A percentile compares a stretch with the other conserved stretches of the same genome.
Conservation (phyloP, 2,113 vertebrate species). For the Burhinus oedicnemus region DNA sequence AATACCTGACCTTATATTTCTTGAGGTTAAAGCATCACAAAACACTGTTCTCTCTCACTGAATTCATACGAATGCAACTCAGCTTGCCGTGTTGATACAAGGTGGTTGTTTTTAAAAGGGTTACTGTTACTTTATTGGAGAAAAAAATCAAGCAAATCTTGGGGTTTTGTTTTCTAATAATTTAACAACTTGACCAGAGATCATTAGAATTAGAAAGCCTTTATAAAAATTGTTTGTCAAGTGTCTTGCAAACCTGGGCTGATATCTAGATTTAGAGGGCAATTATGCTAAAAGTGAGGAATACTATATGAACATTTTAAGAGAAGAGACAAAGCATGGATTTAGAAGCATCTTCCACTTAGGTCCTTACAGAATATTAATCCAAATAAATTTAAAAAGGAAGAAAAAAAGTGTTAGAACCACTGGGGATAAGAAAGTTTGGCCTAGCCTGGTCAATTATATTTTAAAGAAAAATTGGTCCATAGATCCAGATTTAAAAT, state of each 20-base stretch:
- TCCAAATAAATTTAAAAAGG: neutral
- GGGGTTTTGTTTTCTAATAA: neutral
- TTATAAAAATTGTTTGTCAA: neutral
- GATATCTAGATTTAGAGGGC: neutral
- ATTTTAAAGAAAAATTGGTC: neutral
- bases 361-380: neutral
- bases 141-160: neutral
- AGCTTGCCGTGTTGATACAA: neutral
- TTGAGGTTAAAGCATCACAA: neutral
- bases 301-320: neutral
- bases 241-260: neutral
- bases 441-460: neutral
- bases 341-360: neutral
- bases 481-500: neutral
- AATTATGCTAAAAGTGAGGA: neutral
- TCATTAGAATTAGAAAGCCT: neutral
- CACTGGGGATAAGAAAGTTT: neutral
- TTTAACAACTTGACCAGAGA: neutral
- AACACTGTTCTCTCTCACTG: neutral
- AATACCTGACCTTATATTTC: conserved; percentile 33
- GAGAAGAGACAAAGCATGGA: neutral
- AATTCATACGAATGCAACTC: neutral
- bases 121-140: neutral
- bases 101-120: neutral
- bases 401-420: neutral